A percentile compares a stretch with the other conserved stretches of the same genome.
phyloP scores from a whole-genome alignment of 1,140 invertebrate species.

The Yoshiicerus persimilis region DNA sequence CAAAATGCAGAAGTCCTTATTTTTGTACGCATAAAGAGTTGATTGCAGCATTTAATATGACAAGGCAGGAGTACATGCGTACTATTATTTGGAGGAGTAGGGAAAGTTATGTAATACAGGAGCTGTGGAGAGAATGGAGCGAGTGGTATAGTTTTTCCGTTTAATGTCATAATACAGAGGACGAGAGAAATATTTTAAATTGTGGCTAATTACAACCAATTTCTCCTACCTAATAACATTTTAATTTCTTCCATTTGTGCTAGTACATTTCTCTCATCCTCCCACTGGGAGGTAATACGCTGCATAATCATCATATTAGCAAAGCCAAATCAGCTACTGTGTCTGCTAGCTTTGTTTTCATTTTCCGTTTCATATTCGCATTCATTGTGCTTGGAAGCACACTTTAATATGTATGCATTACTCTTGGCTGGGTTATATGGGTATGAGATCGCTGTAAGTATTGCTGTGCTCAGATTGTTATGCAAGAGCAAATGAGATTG shows the following conservation, averaged over 20 bases:
- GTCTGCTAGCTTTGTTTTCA: neutral
- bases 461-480: neutral
- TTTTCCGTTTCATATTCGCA: neutral
- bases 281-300: neutral
- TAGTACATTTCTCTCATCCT: neutral
- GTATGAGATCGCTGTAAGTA: neutral
- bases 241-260: neutral
- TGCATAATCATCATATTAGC: neutral
- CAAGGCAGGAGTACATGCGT: no score
- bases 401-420: neutral
- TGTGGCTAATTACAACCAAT: neutral
- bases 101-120: no score
- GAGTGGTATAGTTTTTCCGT: neutral
- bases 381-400: neutral
- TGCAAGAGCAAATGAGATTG: neutral
- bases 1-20: no score
- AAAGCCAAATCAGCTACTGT: neutral
- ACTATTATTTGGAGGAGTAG: no score
- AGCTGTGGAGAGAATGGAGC: neutral
- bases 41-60: no score
- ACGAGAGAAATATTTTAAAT: neutral
- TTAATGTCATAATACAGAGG: neutral
- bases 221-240: neutral
- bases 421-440: neutral
- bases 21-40: no score